Percentiles rank a stretch among this genome's conserved stretches.
Conservation (phyloP, 2,113 vertebrate genomes). For the Trematocara variabile region DNA sequence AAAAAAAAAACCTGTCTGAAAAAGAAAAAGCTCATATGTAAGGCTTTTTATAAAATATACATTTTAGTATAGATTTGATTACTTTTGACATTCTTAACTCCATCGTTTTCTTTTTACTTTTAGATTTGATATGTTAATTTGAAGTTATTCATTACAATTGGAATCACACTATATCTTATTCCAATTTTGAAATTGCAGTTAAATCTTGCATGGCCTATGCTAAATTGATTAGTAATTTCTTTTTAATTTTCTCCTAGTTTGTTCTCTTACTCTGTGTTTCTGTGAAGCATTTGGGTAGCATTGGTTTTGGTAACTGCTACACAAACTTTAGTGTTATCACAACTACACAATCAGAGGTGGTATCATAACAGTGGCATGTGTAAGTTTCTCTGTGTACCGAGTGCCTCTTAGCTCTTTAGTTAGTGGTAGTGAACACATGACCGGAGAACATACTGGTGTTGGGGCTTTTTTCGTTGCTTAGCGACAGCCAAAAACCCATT, state of each 20-base stretch:
- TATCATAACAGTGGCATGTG: not conserved
- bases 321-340: not conserved
- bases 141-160: not conserved
- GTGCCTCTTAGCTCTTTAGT: slow-evolving; percentile 13
- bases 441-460: not conserved
- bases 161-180: not conserved
- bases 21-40: not conserved
- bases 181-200: not conserved
- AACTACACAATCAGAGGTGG: not conserved
- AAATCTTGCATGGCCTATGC: not conserved
- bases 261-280: not conserved
- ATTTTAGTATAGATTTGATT: not conserved
- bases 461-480: slow-evolving; percentile 52
- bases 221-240: not conserved
- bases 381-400: not conserved
- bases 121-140: not conserved
- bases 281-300: not conserved
- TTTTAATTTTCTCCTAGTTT: not conserved
- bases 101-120: not conserved
- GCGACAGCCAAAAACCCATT: slow-evolving; percentile 40
- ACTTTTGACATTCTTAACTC: not conserved
- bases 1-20: too few relatives aligned
- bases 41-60: not conserved
- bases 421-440: slow-evolving; percentile 1
- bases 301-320: not conserved